Evolutionary conservation across 1,140 invertebrate species (phyloP), one percentile per base, ranked within the genome.

Genomic region (Phocides pigmalion): DNA sequence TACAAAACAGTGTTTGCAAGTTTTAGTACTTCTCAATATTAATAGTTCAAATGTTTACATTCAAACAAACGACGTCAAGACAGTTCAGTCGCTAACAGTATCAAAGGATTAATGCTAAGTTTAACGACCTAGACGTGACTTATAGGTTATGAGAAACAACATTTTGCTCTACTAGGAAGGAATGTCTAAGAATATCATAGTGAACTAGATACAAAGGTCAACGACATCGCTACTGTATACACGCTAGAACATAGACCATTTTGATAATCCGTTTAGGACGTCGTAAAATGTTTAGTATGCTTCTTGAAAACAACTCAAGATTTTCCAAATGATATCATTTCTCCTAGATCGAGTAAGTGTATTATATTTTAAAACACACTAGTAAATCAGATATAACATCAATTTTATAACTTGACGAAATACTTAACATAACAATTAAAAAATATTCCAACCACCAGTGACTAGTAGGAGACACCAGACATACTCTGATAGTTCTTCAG

Each of bases 141-240:
- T 76, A 77, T 78, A 73, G 69, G 59, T 78, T 78, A 68, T 72
- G 66, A 71, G 73, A 76, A 76, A 73, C 66, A 75, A 76, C 68
- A 70, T 74, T 74, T 72, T 69, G 39, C 54, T 44, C 67, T 70
- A 70, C 69, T 72, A 68, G 69, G 78, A 79, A 79, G 68, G 58
- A 68, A 74, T 50, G 51, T 69, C 74, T 77, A 79, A 79, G 72
- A 77, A 79, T 81, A 79, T 77, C 70, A 32, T 59, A 54, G 44
- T 72, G 68, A 51, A 72, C 71, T 78, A 78, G 64, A 75, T 82
- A 64, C 58, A 53, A 54, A 56, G 54, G 19, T 39, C 62, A 44
- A 17, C 25, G 62, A 54, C 61, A 42, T 64, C 42, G 42, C 54
- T 32, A 42, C 56, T 59, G 56, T 32, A 39, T 8, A 41, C 22